Base-by-base conservation (phyloP, 2,888 invertebrate genomes). In the Apoderus coryli region DNA sequence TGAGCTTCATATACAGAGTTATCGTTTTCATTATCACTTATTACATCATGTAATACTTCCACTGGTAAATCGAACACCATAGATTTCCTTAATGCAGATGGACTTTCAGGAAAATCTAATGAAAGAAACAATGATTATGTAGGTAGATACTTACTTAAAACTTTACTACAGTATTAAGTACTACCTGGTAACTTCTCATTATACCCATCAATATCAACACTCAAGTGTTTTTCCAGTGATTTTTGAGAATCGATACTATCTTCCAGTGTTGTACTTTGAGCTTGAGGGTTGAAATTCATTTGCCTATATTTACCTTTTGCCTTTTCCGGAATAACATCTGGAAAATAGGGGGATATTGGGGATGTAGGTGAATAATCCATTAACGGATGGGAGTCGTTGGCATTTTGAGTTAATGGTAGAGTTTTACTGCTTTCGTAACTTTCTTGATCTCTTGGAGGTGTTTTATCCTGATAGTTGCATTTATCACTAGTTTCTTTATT, bases 41-140 rank as follows among this genome's bases (percentile, higher is more conserved):
- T 35, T 31, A 51, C 54, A 33, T 45, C 42, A 31, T 47, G 46
- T 22, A 56, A 59, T 0, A 60, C 56, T 44, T 72, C 71, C 2
- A 66, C 58, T 0, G 69, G 69, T 37, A 69, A 50, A 26, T 69
- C 65, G 38, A 64, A 66, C 45, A 64, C 61, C 1, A 67, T 59
- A 38, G 63, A 54, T 23, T 62, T 53, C 9, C 65, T 64, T 16
- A 67, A 52, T 27, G 64, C 64, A 0, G 68, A 64, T 0, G 72
- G 69, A 13, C 71, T 69, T 22, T 65, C 67, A 12, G 69, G 67
- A 62, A 72, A 54, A 41, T 56, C 57, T 54, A 22, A 16, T 39
- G 38, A 37, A 7, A 19, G 19, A 19, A 19, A 16, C 2, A 30
- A 16, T 4, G n/a, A n/a, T n/a, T n/a, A n/a, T n/a, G n/a, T n/a